Conservation (phyloP, 2,888 invertebrate genomes). For the Lamellibrachia columna region DNA sequence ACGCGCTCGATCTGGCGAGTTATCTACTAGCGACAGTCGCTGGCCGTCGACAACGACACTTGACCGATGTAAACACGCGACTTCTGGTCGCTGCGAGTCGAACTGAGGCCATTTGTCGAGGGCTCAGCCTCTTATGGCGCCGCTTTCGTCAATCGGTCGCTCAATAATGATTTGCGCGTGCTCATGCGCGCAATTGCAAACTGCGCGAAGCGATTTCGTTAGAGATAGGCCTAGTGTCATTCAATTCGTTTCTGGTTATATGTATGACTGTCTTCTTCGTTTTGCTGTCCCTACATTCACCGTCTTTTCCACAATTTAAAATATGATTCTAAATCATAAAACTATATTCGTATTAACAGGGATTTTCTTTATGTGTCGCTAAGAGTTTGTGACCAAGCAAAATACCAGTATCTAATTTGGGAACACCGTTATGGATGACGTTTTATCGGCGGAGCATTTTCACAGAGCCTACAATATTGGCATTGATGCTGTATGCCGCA, state of each 20-base stretch:
- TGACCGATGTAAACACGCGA: constrained; percentile 8
- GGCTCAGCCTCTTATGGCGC: background rate
- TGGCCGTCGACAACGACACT: background rate
- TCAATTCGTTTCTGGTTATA: background rate
- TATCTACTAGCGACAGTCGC: background rate
- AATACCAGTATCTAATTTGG: too few species aligned
- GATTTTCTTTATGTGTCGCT: too few species aligned
- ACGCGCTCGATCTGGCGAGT: background rate
- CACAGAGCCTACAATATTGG: too few species aligned
- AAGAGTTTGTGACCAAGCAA: too few species aligned
- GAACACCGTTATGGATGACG: too few species aligned
- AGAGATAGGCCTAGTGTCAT: background rate
- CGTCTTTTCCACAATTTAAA: background rate
- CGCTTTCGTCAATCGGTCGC: background rate
- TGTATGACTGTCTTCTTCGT: background rate
- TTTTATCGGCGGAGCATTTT: too few species aligned
- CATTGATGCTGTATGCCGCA: too few species aligned
- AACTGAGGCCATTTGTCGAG: background rate
- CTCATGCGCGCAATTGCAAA: background rate
- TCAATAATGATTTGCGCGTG: background rate
- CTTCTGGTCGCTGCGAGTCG: background rate
- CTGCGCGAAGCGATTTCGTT: background rate
- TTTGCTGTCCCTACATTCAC: background rate
- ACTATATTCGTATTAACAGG: too few species aligned
- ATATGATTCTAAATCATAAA: too few species aligned